phyloP scores from a whole-genome alignment of 2,888 invertebrate genomes.

The Mactromeris polynyma region DNA sequence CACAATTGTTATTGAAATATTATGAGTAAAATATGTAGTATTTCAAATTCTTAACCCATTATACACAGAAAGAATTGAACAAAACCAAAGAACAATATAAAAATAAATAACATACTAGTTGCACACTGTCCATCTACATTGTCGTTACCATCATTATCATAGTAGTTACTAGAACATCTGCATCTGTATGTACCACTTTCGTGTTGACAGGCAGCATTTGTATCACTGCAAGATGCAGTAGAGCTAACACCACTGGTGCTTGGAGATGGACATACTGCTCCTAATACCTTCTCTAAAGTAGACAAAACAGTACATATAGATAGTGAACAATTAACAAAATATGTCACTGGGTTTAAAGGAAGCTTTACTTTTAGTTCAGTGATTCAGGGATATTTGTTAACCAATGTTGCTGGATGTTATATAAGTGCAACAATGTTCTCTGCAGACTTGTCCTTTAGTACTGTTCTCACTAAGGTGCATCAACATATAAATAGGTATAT shows the following conservation, averaged over 20 bases:
- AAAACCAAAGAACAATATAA: too few relatives aligned
- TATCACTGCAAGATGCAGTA: background rate
- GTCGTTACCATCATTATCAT: slow-evolving; percentile 12
- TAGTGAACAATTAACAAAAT: background rate
- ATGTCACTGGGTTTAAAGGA: background rate
- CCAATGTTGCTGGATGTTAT: too few relatives aligned
- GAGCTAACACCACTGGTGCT: background rate
- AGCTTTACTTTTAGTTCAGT: too few relatives aligned
- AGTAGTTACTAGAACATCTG: slow-evolving; percentile 11
- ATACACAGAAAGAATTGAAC: too few relatives aligned
- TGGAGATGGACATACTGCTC: background rate
- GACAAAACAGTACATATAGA: background rate
- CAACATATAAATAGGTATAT: too few relatives aligned
- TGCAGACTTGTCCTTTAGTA: too few relatives aligned
- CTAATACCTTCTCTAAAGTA: background rate
- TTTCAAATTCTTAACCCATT: too few relatives aligned
- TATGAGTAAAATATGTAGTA: too few relatives aligned
- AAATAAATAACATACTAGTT: background rate
- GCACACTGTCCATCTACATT: background rate
- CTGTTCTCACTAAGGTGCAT: too few relatives aligned
- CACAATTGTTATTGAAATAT: too few relatives aligned
- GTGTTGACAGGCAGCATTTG: background rate
- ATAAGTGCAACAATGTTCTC: too few relatives aligned
- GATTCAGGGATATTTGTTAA: too few relatives aligned
- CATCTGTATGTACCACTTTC: background rate